Evolutionary conservation across 2,888 invertebrate species (phyloP), one percentile per base, ranked within the genome.

Genomic region (Oligia latruncula): DNA sequence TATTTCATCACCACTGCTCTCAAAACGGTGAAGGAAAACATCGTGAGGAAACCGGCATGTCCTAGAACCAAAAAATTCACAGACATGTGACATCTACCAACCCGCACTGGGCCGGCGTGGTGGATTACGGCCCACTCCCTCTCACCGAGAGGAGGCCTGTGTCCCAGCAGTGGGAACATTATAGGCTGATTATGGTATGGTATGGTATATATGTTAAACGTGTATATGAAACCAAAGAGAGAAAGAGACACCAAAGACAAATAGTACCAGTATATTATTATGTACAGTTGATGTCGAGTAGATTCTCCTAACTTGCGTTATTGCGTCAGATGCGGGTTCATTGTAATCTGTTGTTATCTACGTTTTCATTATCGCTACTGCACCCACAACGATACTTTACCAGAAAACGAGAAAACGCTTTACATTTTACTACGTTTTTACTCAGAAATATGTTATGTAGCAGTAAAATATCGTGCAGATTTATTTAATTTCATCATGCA

Each of bases 401-500:
- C n/a, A 60, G 15, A 65, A 29, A 46, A 71, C 40, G 70, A n/a
- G 43, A 70, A 43, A 68, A 15, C 17, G 8, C 46, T 73, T 29
- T 68, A 9, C 8, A 35, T 72, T 72, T 60, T 70, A 65, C 8
- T 20, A 72, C 52, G 35, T 84, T 70, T 70, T 72, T 66, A 65
- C 2, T 40, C 2, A 55, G 15, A 65, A 60, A 80, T 66, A 66
- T 52, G 46, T 20, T 46, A 76, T 8, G 29, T 46, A 76, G 11
- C 71, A n/a, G 66, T 77, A 82, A 79, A 86, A 65, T 58, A 82
- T 65, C 58, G 52, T 67, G 62, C 9, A 77, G 52, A 77, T 86
- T 82, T 74, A 86, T 86, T 84, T 84, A 82, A 84, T 84, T 86
- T 77, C 67, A 77, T 77, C 82, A 86, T 74, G 64, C 29, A 29